Conservation (phyloP, 2,888 invertebrate genomes). For the Elegia similella region DNA sequence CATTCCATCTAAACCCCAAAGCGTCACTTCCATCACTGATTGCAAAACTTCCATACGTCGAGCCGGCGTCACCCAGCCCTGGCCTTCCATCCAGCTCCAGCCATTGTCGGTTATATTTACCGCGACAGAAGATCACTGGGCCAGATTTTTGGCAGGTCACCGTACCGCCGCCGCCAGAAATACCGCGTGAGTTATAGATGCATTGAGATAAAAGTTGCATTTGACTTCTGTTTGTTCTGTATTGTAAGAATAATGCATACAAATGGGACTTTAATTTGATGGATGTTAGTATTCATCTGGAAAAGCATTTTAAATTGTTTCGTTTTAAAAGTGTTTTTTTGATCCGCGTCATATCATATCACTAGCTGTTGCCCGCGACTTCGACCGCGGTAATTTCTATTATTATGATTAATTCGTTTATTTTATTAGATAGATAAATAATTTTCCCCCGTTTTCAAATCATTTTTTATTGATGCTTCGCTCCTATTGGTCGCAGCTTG, state of each 20-base stretch:
- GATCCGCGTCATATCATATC: no score
- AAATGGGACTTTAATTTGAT: neutral
- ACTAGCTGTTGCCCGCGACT: no score
- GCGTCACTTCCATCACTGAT: no score
- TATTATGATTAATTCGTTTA: no score
- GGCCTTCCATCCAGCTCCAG: conserved; percentile 12
- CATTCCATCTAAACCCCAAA: no score
- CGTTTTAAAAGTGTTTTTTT: no score
- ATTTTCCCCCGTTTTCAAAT: no score
- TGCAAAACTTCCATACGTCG: neutral
- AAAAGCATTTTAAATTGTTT: neutral
- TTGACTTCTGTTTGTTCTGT: neutral
- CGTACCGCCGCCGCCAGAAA: conserved; percentile 29
- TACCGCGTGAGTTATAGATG: neutral
- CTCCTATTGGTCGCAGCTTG: no score
- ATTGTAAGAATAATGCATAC: neutral
- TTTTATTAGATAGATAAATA: no score
- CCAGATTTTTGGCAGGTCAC: conserved; percentile 72
- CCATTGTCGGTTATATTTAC: conserved; percentile 21
- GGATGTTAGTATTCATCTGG: no score
- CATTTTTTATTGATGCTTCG: no score
- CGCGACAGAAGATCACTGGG: conserved; percentile 63
- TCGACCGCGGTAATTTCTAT: no score
- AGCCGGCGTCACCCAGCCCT: conserved; percentile 1
- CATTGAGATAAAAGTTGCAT: neutral